Evolutionary conservation across 2,888 invertebrate species (phyloP).

Genomic region (Epinotia ramella): DNA sequence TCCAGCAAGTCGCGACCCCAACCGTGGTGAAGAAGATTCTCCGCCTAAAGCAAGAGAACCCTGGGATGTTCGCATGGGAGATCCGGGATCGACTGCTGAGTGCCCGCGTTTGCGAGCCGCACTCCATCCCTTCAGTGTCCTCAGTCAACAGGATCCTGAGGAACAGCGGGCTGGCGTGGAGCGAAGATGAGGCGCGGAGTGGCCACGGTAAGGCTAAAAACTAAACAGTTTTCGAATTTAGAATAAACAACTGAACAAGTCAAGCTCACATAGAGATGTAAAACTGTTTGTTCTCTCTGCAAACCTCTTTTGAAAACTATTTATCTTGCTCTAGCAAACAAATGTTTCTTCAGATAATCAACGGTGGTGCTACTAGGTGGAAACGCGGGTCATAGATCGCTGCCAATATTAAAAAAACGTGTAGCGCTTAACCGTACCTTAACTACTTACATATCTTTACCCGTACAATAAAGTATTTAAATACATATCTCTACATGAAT

Average conservation of each 20-base stretch:
- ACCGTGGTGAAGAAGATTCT: slow-evolving; percentile 98
- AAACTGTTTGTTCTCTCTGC: no score
- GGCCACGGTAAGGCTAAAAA: slow-evolving; percentile 65
- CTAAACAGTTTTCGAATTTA: no score
- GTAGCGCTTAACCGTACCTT: not conserved
- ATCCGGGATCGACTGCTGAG: slow-evolving; percentile 95
- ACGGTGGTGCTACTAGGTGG: no score
- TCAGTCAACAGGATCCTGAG: slow-evolving; percentile 97
- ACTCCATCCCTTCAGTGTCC: slow-evolving; percentile 96
- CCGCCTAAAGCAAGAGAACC: slow-evolving; percentile 97
- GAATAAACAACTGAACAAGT: no score
- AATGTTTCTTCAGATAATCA: no score
- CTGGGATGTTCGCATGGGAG: slow-evolving; percentile 99
- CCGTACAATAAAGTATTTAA: no score
- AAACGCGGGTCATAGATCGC: no score
- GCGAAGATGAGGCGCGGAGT: slow-evolving; percentile 84
- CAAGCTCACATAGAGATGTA: no score
- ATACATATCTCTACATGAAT: not conserved
- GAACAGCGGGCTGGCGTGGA: slow-evolving; percentile 92
- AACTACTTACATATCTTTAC: not conserved
- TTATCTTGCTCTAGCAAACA: no score
- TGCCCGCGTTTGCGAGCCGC: slow-evolving; percentile 96
- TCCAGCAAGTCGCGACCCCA: slow-evolving; percentile 98
- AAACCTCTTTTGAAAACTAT: no score
- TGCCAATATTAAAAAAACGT: no score